Evolutionary conservation across 2,113 vertebrate genomes (phyloP).

Genomic region (Gulo gulo): DNA sequence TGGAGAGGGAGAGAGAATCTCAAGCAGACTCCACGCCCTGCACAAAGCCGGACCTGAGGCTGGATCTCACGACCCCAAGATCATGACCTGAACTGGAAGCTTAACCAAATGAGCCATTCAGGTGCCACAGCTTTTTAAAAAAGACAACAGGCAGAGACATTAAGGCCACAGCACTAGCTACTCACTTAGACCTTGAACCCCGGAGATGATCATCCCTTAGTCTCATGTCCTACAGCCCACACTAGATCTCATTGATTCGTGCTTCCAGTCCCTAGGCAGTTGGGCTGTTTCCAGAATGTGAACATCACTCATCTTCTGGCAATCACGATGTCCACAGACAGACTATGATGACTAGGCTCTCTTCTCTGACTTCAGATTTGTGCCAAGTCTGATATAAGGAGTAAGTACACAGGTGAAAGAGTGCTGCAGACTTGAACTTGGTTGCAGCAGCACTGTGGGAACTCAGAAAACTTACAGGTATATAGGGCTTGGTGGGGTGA

Average conservation of each 20-base stretch:
- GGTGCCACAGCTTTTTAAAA: neutral
- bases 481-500: neutral
- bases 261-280: neutral
- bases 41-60: neutral
- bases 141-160: neutral
- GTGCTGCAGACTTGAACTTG: neutral
- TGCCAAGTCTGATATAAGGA: neutral
- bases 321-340: neutral
- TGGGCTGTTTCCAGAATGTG: neutral
- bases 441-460: neutral
- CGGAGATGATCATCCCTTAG: neutral
- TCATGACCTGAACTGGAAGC: neutral
- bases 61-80: neutral
- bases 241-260: neutral
- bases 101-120: neutral
- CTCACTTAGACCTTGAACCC: neutral
- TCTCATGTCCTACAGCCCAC: neutral
- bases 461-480: neutral
- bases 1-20: too few relatives aligned
- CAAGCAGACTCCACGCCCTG: too few relatives aligned
- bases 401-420: neutral
- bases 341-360: neutral
- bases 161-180: neutral
- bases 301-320: constrained; percentile 15
- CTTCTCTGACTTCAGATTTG: neutral